Base-by-base conservation (phyloP, 37 sponge, comb jelly and placozoan genomes). In the Ephydatia muelleri region DNA sequence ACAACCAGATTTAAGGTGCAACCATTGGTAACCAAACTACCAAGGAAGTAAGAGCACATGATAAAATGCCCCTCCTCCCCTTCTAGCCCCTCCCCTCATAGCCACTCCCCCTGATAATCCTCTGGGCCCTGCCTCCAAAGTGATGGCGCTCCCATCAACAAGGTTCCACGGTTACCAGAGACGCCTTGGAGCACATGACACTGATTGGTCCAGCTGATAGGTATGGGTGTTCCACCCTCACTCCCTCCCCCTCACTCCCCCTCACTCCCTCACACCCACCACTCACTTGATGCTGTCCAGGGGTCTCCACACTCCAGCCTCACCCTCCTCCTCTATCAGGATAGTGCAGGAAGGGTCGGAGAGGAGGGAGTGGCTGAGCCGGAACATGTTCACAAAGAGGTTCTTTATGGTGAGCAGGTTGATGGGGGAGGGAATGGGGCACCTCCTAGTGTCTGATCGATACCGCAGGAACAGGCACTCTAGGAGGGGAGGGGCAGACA, bases 381-480 rank as follows among this genome's bases (percentile, higher is more conserved):
- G 88, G 83, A 95, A 95, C 68, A 83, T 80, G 76, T 85, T 81
- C 29, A 89, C 83, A 77, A 87, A 89, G 31, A 95, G 84, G 68
- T 78, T 88, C 85, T 89, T 88, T 39, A 95, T 65, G 14, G 93
- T 86, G 22, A 82, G 65, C 67, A 95, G 68, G 32, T 87, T 95
- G 81, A 95, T 79, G 67, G 90, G 93, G 2, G 89, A 89, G 38
- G 95, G 95, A 71, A 92, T 86, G 29, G 93, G 93, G 43, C 87
- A 89, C 0, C 87, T 79, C 47, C 84, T 81, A 32, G 89, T 70
- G 36, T 85, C 88, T 27, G 70, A 73, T 2, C 87, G 71, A 68
- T 85, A 82, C 8, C 83, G 87, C 0, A 95, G 90, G 81, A 85
- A 95, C 0, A 95, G 71, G 39, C 86, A 85, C 31, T 92, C 95